Conservation (phyloP, 2,113 vertebrate species). For the Phyllopteryx taeniolatus region DNA sequence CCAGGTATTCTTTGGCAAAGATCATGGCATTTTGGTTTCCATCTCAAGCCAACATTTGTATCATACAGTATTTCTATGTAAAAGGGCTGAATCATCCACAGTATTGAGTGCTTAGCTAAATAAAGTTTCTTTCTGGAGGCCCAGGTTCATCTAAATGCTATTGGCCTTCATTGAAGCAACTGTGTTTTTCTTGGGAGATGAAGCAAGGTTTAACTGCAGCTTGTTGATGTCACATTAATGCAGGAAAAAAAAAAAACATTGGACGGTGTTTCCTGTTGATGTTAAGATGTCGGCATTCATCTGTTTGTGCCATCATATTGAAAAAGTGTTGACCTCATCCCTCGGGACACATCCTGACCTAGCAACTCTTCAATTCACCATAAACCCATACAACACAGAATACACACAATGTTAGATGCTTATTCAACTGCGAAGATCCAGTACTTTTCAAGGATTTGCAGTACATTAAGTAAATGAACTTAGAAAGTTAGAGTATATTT, state of each 20-base stretch:
- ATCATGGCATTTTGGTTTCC: too few species aligned
- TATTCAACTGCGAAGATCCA: constrained; percentile 5
- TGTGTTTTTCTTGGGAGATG: constrained; percentile 7
- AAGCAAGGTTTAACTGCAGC: constrained; percentile 33
- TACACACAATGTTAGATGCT: constrained; percentile 8
- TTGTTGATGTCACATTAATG: constrained; percentile 57
- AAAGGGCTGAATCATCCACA: too few species aligned
- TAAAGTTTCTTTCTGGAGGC: too few species aligned
- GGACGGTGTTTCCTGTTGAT: constrained; percentile 59
- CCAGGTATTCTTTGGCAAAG: too few species aligned
- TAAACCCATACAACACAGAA: too few species aligned
- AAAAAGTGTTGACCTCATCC: constrained; percentile 18
- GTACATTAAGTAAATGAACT: background rate
- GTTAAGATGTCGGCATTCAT: constrained; percentile 49
- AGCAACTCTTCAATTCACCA: constrained; percentile 28
- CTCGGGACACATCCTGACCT: constrained; percentile 30
- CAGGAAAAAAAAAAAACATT: constrained; percentile 36
- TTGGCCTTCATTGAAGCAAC: constrained; percentile 4
- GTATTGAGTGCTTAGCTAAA: too few species aligned
- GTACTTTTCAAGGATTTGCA: background rate
- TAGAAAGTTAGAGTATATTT: background rate
- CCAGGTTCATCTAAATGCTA: constrained; percentile 35
- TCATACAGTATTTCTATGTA: too few species aligned
- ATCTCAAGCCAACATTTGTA: too few species aligned
- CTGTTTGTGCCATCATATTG: constrained; percentile 42